Base-by-base conservation (phyloP, 2,888 invertebrate genomes). In the Diaperis boleti region DNA sequence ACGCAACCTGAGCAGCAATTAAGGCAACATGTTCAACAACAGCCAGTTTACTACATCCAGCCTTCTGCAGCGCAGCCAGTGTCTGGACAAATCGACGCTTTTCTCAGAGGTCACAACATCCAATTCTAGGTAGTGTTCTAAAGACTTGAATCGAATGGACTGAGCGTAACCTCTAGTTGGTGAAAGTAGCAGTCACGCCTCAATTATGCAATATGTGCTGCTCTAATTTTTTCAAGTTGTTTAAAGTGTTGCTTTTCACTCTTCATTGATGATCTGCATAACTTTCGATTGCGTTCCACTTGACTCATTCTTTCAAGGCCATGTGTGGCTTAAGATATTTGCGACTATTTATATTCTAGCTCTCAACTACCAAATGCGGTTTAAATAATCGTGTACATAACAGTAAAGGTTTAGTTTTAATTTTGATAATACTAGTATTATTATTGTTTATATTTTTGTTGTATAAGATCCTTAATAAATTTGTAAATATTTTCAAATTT, bases 31-130 rank as follows among this genome's bases (percentile, higher is more conserved):
- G 76, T 79, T 66, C 77, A 61, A 31, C 67, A 69, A 39, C 72
- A 82, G 67, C 85, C 86, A 73, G 86, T 85, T 79, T 88, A 88
- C 79, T 88, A 86, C 78, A 83, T 87, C 22, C 86, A 87, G 22
- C 87, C 86, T 0, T 67, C 72, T 7, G 60, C 62, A 10, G 71
- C 70, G 31, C 82, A 83, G 49, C 68, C 71, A 47, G 87, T 89
- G 37, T 83, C 86, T 31, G 90, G 92, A 3, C 92, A 92, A 78
- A 91, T 93, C 74, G 92, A 92, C 78, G 89, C 91, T 59, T 93
- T 92, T 82, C 85, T 93, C 65, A 85, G 92, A 79, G 90, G 90
- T 59, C 88, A 88, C 78, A 87, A 87, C 77, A 86, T 88, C 74
- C 86, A 87, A 77, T 87, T 85, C 79, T 88, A 86, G 14, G 17